Conservation (phyloP, 2,797 vertebrate species). For the Vultur gryphus region DNA sequence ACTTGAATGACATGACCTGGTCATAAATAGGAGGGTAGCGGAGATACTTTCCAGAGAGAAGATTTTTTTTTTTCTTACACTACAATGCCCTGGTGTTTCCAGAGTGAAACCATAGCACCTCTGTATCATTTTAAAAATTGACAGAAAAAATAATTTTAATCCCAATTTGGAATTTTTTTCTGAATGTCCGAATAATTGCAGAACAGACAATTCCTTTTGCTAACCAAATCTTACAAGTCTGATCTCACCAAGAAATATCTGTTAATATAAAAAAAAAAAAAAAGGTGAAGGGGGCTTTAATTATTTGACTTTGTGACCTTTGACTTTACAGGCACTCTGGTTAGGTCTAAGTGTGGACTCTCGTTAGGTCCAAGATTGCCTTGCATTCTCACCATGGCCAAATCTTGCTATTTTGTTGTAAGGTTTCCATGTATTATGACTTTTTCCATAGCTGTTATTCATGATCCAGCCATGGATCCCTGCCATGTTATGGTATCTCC, state of each 20-base stretch:
- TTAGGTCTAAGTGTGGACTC: background rate
- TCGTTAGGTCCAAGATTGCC: background rate
- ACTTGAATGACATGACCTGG: background rate
- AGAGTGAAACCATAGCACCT: background rate
- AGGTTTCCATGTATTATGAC: background rate
- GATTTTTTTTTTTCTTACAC: background rate
- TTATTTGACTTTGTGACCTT: background rate
- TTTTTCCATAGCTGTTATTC: background rate
- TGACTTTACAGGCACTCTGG: background rate
- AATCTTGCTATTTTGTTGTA: background rate
- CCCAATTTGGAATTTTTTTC: fast-evolving
- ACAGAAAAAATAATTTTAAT: background rate
- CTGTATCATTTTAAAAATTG: background rate
- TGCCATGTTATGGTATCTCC: background rate
- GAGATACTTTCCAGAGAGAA: background rate
- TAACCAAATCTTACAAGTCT: background rate
- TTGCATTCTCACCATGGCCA: background rate
- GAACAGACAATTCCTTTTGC: background rate
- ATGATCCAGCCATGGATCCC: background rate
- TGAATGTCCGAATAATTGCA: background rate
- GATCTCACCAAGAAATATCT: background rate
- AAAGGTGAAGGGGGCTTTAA: fast-evolving
- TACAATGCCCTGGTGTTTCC: background rate
- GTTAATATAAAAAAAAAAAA: background rate
- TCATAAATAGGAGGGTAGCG: background rate